Percentiles rank a stretch among this genome's conserved stretches.
Conservation (phyloP, 2,113 vertebrate genomes). For the Phyllostomus discolor region DNA sequence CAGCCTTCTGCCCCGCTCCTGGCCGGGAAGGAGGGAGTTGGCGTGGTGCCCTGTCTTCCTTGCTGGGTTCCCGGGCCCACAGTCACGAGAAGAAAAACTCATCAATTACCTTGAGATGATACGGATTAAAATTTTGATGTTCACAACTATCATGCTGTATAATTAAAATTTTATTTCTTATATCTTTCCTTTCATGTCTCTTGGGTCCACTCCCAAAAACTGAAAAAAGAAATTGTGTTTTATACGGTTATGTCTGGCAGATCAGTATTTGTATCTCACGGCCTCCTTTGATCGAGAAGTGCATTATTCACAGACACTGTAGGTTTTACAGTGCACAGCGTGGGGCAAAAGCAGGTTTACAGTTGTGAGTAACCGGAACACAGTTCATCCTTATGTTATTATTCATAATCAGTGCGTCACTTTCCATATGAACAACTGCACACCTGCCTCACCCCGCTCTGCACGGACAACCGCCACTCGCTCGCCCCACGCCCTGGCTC, state of each 20-base stretch:
- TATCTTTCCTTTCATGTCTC: not conserved
- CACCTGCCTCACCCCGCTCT: not conserved
- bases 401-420: not conserved
- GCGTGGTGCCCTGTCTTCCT: not conserved
- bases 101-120: not conserved
- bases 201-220: not conserved
- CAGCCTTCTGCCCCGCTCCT: not conserved
- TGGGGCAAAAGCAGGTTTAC: too few relatives aligned
- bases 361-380: not conserved
- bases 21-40: rapidly evolving
- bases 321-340: not conserved
- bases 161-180: not conserved
- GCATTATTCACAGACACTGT: not conserved
- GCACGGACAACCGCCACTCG: too few relatives aligned
- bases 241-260: not conserved
- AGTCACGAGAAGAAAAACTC: not conserved
- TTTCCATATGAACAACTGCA: not conserved
- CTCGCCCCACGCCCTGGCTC: not conserved
- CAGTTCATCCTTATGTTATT: not conserved
- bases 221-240: not conserved
- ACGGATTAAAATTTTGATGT: not conserved
- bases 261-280: not conserved
- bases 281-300: not conserved
- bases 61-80: not conserved
- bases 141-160: not conserved